Base-by-base conservation (phyloP, 2,797 vertebrate genomes). In the Danionella dracula region DNA sequence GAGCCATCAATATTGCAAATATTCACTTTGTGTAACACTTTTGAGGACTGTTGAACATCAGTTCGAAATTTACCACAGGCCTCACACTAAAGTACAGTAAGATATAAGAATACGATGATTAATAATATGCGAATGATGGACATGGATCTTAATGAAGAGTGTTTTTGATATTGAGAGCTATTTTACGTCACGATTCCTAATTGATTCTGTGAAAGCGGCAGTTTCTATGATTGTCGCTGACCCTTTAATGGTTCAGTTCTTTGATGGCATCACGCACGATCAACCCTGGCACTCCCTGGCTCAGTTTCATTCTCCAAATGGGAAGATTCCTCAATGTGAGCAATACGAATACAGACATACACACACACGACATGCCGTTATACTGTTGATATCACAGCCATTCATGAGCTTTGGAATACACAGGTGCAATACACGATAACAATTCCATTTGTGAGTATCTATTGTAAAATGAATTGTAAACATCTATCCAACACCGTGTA, bases 221-320 rank as follows among this genome's bases (percentile, higher is more conserved):
- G 9, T 42, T 55, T 44, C 61, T 32, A 45, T 63, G 49, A 23
- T 49, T 11, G 46, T 46, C 68, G 13, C 66, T 70, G 71, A 76
- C 70, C 71, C 63, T 64, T 55, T 61, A 70, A 59, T 46, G 45
- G 60, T 44, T 55, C 63, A 44, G 37, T 60, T 63, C 62, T 76
- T 70, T 68, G 58, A 73, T 65, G 67, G 56, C 48, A 55, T 53
- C 38, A 15, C 49, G 61, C 53, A 67, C 41, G 42, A 59, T 70
- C 50, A 64, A 41, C 27, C 60, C 58, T 34, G 74, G 42, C 74
- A 70, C 71, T 73, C 74, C 74, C 67, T 54, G 62, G 29, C 42
- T 69, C 45, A 55, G 17, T 35, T 60, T 57, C 21, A 16, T 16
- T 57, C 21, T 21, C 21, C 49, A 56, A 56, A 49, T 56, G 50